These are phyloP conservation scores for Zoroaster sp. DNA, from an alignment of 53 echinoderm and acorn worm species.

Conservation along the genomic window DNA sequence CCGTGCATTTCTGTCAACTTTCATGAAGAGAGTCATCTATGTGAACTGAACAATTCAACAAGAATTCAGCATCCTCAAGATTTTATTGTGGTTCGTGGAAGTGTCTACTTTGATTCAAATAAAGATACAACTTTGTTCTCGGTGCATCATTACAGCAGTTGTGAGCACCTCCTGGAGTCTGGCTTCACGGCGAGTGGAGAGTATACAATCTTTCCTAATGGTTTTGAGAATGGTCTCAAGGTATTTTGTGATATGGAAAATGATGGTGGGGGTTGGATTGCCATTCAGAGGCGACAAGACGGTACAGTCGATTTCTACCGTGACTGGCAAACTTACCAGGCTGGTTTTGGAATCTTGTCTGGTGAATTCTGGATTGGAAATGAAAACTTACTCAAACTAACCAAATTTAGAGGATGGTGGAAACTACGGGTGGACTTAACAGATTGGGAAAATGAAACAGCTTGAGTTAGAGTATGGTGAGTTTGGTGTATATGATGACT, in stretches of 20 bases:
- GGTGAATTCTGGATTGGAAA: slow-evolving; percentile 9
- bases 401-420: slow-evolving; percentile 4
- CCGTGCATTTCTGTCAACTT: neutral
- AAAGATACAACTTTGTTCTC: neutral
- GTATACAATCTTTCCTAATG: neutral
- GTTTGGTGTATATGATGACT: neutral
- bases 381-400: neutral
- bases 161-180: neutral
- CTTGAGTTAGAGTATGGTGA: neutral
- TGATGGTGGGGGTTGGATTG: neutral
- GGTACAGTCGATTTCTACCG: neutral
- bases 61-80: neutral
- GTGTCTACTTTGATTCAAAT: neutral
- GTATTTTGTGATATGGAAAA: neutral
- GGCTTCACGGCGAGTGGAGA: neutral
- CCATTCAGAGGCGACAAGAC: slow-evolving; percentile 2
- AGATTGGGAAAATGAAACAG: neutral
- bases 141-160: neutral
- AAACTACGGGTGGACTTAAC: neutral
- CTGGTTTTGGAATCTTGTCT: slow-evolving; percentile 12
- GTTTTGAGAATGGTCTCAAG: neutral
- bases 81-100: neutral
- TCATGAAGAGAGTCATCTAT: neutral
- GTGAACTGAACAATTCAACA: slow-evolving; percentile 1
- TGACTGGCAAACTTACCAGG: slow-evolving; percentile 10